phyloP scores from a whole-genome alignment of 2,113 vertebrate genomes.

The Toxotes chatareus region DNA sequence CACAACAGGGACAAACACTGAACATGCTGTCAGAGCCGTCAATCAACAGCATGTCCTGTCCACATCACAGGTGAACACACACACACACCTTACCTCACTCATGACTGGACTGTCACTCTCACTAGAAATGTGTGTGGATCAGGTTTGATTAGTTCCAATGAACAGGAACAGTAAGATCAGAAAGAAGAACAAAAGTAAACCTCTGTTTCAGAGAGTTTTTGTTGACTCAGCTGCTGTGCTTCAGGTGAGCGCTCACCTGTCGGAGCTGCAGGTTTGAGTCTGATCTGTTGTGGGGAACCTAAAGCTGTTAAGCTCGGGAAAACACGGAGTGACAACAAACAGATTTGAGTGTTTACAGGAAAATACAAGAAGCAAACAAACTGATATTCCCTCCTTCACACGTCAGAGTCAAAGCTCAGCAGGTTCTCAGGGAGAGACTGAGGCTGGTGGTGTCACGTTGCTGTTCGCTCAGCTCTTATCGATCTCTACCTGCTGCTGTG shows the following conservation, averaged over 20 bases:
- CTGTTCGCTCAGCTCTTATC: not conserved
- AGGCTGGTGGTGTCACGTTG: not conserved
- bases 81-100: too few relatives aligned
- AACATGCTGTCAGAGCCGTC: too few relatives aligned
- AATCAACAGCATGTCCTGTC: too few relatives aligned
- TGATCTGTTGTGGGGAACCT: not conserved
- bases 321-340: not conserved
- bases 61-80: too few relatives aligned
- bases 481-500: too few relatives aligned
- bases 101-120: too few relatives aligned
- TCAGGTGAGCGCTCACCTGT: not conserved
- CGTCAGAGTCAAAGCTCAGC: not conserved
- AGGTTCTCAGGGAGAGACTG: not conserved
- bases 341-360: conserved; percentile 3
- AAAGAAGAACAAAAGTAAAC: too few relatives aligned
- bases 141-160: too few relatives aligned
- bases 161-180: too few relatives aligned
- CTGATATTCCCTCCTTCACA: not conserved
- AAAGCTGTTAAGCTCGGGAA: conserved; percentile 2
- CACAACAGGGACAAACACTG: too few relatives aligned
- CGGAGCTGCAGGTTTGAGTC: not conserved
- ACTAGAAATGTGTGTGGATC: too few relatives aligned
- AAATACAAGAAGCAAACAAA: not conserved
- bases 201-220: too few relatives aligned
- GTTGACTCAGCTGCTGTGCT: not conserved